Percentiles rank a stretch among this genome's conserved stretches.
These are phyloP conservation scores for Scolopax mira DNA, from an alignment of 2,113 vertebrate genomes.

Conservation along the genomic window DNA sequence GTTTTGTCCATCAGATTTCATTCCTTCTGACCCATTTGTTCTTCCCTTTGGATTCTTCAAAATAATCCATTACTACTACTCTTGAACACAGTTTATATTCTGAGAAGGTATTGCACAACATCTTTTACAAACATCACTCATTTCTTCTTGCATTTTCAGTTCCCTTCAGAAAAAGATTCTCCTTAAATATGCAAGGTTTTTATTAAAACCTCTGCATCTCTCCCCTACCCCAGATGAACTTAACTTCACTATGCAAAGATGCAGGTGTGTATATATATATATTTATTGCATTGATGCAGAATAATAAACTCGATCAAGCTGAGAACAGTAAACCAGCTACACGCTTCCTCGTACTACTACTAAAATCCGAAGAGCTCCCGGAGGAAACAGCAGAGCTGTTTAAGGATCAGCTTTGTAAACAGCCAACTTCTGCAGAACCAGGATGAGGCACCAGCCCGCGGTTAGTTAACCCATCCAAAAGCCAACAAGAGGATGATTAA, in stretches of 20 bases:
- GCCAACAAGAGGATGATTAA: background rate
- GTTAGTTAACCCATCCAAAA: accelerated
- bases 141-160: background rate
- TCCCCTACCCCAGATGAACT: background rate
- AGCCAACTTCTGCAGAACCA: background rate
- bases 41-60: background rate
- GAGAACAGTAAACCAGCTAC: background rate
- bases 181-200: background rate
- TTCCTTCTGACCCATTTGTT: background rate
- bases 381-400: background rate
- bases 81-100: background rate
- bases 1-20: background rate
- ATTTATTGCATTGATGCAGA: background rate
- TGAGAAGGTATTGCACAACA: conserved; percentile 8
- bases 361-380: background rate
- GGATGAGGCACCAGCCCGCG: background rate
- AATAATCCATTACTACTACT: background rate
- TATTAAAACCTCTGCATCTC: background rate
- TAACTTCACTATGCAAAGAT: background rate
- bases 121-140: background rate
- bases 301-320: background rate
- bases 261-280: too few species aligned
- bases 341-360: background rate
- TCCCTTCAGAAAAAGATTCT: background rate
- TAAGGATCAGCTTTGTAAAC: background rate